Percentiles rank a stretch among this genome's conserved stretches.
Conservation (phyloP, 2,113 vertebrate species). For the Nicator chloris region DNA sequence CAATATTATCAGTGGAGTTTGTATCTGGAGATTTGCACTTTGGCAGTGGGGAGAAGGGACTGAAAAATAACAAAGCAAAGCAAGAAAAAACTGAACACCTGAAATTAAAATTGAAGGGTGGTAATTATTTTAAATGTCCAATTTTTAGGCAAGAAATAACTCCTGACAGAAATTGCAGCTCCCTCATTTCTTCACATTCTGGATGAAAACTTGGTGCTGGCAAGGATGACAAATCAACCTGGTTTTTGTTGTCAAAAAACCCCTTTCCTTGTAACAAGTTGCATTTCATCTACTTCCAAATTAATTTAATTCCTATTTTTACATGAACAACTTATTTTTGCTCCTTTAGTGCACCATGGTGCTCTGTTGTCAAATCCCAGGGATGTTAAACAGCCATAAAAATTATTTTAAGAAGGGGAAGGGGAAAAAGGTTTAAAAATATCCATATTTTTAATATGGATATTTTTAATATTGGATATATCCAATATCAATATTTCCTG, state of each 20-base stretch:
- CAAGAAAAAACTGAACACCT: not conserved
- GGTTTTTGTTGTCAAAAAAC: not conserved
- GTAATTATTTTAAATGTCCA: not conserved
- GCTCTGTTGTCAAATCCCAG: accelerated
- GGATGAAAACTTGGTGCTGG: not conserved
- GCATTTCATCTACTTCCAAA: not conserved
- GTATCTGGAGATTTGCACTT: not conserved
- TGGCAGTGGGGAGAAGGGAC: not conserved
- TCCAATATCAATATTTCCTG: not conserved
- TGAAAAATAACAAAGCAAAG: not conserved
- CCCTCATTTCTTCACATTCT: no score
- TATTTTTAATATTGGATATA: no score
- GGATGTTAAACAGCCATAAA: not conserved
- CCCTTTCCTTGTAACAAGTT: not conserved
- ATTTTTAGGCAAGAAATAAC: not conserved
- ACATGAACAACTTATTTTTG: accelerated
- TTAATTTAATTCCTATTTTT: not conserved
- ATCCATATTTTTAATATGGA: no score
- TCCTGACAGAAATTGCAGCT: not conserved
- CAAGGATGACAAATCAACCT: not conserved
- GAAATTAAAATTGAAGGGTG: not conserved
- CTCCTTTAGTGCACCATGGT: accelerated
- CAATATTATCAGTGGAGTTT: not conserved
- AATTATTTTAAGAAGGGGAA: not conserved
- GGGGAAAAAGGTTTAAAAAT: not conserved